Percentiles rank a stretch among this genome's conserved stretches.
Conservation (phyloP, 2,888 invertebrate genomes). For the Beris chalybata region DNA sequence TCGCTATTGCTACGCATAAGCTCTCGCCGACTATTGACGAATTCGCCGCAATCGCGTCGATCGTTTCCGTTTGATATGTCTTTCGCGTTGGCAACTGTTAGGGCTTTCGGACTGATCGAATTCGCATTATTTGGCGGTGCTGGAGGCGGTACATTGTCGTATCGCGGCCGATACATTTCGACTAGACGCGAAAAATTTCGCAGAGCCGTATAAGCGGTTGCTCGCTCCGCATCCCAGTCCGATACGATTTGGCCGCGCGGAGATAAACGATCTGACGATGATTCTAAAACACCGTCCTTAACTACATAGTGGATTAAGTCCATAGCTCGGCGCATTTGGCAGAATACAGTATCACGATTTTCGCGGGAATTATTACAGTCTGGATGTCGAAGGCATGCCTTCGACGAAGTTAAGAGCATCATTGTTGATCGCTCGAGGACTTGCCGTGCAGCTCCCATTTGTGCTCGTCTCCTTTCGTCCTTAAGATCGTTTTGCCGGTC, state of each 20-base stretch:
- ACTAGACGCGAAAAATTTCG: conserved; percentile 79
- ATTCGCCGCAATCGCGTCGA: conserved; percentile 32
- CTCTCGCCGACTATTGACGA: conserved; percentile 40
- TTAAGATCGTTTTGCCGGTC: conserved; percentile 81
- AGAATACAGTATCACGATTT: conserved; percentile 97
- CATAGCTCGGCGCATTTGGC: conserved; percentile 96
- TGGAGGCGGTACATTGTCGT: conserved; percentile 40
- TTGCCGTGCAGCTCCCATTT: conserved; percentile 94
- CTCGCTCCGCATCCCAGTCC: conserved; percentile 66
- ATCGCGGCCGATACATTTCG: conserved; percentile 63
- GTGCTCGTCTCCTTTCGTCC: conserved; percentile 91
- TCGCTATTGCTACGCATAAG: conserved; percentile 45
- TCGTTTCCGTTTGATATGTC: conserved; percentile 40
- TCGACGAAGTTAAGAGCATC: conserved; percentile 95
- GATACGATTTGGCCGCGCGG: conserved; percentile 54
- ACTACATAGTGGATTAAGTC: conserved; percentile 97
- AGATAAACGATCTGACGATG: conserved; percentile 51
- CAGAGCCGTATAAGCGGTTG: conserved; percentile 75
- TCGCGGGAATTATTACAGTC: conserved; percentile 90
- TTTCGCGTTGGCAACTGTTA: conserved; percentile 39
- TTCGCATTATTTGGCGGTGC: conserved; percentile 36
- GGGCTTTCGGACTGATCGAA: conserved; percentile 33
- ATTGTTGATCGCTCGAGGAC: conserved; percentile 95
- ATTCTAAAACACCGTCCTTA: conserved; percentile 87
- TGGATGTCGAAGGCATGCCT: conserved; percentile 92